Evolutionary conservation across 2,888 invertebrate genomes (phyloP).

Genomic region (Chloromyia formosa): DNA sequence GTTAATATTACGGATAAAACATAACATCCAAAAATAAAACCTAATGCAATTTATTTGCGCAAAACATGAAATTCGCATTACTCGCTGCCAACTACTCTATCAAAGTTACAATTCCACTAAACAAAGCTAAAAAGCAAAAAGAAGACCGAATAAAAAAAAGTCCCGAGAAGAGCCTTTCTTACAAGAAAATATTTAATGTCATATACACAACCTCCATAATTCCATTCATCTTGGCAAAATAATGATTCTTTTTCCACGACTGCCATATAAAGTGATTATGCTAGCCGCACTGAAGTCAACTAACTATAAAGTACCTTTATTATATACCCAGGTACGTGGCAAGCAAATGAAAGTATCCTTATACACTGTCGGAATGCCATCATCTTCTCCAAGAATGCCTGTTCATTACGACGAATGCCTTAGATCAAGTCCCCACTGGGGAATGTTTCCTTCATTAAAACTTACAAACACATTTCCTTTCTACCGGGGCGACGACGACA

Average conservation of each 20-base stretch:
- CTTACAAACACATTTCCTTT: conserved; percentile 14
- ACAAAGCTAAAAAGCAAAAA: too few species aligned
- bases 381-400: not conserved
- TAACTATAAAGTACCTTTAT: not conserved
- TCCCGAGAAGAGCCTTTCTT: too few species aligned
- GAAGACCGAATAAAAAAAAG: too few species aligned
- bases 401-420: not conserved
- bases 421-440: conserved; percentile 4
- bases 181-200: too few species aligned
- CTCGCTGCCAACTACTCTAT: too few species aligned
- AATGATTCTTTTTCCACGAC: conserved; percentile 4
- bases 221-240: not conserved
- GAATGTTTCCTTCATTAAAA: conserved; percentile 32
- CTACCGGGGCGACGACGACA: too few species aligned
- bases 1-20: too few species aligned
- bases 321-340: not conserved
- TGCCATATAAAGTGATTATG: not conserved
- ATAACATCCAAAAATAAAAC: too few species aligned
- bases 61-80: too few species aligned
- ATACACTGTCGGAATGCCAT: not conserved
- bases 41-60: too few species aligned
- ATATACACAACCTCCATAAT: too few species aligned
- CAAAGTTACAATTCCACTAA: too few species aligned
- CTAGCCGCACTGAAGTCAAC: not conserved
- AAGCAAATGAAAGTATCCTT: not conserved